Evolutionary conservation across 2,888 invertebrate species (phyloP), one percentile per base, ranked within the genome.

Genomic region (Rhopalosiphum nymphaeae): DNA sequence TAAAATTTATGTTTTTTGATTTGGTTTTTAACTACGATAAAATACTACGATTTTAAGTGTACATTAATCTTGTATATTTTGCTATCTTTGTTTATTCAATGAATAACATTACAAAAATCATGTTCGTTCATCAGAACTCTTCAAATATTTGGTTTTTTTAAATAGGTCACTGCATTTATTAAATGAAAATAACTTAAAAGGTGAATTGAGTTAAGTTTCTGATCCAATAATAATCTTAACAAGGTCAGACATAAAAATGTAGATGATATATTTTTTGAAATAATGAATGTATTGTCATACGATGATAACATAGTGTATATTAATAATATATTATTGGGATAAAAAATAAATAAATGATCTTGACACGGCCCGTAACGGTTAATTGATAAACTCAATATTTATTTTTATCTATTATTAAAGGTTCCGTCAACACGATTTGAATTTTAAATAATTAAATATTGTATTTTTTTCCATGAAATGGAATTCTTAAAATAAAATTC

Each of bases 21-120:
- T 78, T 78, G 78, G 36, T 78, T 78, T 78, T 78, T 21, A 21
- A 78, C 78, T 78, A 95, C 95, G 16, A 95, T 91, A 78, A 78
- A 36, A 78, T 36, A 78, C 21, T 67, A 67, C 16, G 21, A 78
- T 78, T 78, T 78, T 78, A 78, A 78, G 21, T 36, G 78, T 78
- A 78, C 21, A 78, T 9, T 36, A 36, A 2, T 21, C 21, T 78
- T 36, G 78, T 78, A 78, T 78, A 36, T 36, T 78, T 36, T 78
- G 78, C 16, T 53, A 21, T 9, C 21, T 78, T 78, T 78, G 78
- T 78, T 21, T 25, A 36, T 78, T 36, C 78, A 36, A 36, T 7
- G 78, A 78, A 78, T 78, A 36, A 78, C 78, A 78, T 78, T 21
- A 21, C 36, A 78, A 78, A 36, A 78, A 7, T 78, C 36, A 21